These are phyloP conservation scores for Pegoplata infirma DNA, from an alignment of 2,888 invertebrate genomes.

Conservation along the genomic window DNA sequence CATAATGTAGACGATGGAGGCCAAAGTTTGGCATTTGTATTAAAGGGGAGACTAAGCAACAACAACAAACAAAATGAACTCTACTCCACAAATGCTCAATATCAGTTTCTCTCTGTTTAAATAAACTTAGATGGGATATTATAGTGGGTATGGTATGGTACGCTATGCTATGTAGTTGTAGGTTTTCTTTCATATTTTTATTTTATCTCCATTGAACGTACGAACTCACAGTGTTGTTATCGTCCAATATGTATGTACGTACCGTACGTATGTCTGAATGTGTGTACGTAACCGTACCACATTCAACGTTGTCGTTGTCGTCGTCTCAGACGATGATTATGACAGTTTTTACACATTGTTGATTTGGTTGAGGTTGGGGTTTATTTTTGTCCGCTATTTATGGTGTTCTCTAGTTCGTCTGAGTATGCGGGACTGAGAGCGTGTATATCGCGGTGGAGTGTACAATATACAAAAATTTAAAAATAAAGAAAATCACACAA, in stretches of 20 bases:
- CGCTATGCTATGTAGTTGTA: constrained; percentile 33
- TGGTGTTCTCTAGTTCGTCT: constrained; percentile 63
- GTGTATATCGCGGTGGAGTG: constrained; percentile 60
- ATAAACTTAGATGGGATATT: not conserved
- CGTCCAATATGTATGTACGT: constrained; percentile 16
- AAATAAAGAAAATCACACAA: constrained; percentile 26
- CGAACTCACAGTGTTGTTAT: constrained; percentile 40
- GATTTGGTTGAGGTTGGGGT: constrained; percentile 63
- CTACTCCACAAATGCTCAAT: constrained; percentile 24
- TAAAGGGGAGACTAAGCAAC: constrained; percentile 15
- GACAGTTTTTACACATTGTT: constrained; percentile 64
- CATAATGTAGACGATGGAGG: constrained; percentile 6
- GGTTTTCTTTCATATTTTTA: constrained; percentile 31
- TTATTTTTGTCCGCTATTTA: constrained; percentile 64
- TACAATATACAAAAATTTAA: constrained; percentile 10
- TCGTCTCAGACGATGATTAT: constrained; percentile 57
- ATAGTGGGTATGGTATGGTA: not conserved
- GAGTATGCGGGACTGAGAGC: constrained; percentile 64
- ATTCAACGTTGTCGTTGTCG: constrained; percentile 35
- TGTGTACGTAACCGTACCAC: not conserved
- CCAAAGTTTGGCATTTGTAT: not conserved
- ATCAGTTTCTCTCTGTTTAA: constrained; percentile 34
- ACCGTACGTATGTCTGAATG: not conserved
- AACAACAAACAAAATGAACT: not conserved
- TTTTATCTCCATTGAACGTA: constrained; percentile 42